These are phyloP conservation scores for Phalacrocorax pelagicus DNA, from an alignment of 2,113 vertebrate species.

Conservation along the genomic window DNA sequence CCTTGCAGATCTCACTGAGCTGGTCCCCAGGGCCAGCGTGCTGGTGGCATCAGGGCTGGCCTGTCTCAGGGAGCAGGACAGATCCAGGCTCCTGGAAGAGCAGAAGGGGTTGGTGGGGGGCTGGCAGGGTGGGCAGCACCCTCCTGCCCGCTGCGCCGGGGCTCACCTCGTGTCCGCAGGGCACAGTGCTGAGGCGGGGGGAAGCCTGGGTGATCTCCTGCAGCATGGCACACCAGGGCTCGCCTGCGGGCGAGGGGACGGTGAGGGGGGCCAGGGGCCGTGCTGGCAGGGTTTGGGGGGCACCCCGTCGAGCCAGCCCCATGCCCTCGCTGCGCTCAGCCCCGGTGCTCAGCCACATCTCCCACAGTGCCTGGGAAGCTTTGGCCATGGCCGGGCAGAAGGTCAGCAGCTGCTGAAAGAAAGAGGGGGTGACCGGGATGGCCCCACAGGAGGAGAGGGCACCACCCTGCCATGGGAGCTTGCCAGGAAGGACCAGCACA, in stretches of 20 bases:
- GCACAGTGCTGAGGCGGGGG: background rate
- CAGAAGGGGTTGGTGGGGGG: background rate
- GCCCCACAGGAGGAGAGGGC: fast-evolving
- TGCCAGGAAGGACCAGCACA: background rate
- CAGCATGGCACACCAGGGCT: background rate
- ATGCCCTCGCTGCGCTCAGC: background rate
- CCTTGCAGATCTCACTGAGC: background rate
- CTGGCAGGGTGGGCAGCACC: background rate
- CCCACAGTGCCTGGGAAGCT: constrained; percentile 54
- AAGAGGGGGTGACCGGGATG: background rate
- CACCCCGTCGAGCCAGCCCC: background rate
- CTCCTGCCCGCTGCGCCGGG: fast-evolving
- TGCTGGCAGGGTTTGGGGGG: background rate
- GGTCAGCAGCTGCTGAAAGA: background rate
- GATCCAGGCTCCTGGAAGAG: background rate
- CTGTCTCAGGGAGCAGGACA: fast-evolving
- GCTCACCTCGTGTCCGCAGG: background rate
- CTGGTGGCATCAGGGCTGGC: background rate
- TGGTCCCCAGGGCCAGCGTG: background rate
- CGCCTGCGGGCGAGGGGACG: fast-evolving
- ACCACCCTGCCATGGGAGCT: fast-evolving
- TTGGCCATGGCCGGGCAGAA: background rate
- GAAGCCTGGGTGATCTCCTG: background rate
- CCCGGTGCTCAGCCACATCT: background rate
- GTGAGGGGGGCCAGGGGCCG: background rate